Base-by-base conservation (phyloP, 2,888 invertebrate genomes). In the Iselma pallidipennis region DNA sequence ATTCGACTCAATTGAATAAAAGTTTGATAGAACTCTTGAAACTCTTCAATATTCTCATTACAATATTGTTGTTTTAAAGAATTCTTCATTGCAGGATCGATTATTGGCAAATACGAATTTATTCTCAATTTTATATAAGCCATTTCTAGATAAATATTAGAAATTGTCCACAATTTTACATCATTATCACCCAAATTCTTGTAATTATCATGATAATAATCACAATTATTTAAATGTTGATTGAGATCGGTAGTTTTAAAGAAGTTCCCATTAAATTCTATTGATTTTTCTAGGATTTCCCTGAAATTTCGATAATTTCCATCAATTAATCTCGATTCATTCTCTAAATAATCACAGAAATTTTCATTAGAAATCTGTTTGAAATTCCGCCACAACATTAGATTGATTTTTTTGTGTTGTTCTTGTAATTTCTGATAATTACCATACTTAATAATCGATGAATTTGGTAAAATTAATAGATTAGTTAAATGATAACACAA, bases 71-170 rank as follows among this genome's bases (percentile, higher is more conserved):
- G 84, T 81, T 92, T 92, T 0, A 95, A 79, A 0, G 87, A 83
- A 66, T 89, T 87, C 79, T 94, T 94, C 60, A 91, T 88, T 0
- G 93, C 88, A 0, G 95, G 95, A 83, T 97, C 97, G 4, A 96
- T 89, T 0, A 87, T 80, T 16, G 89, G 90, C 10, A 90, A 82
- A 76, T 87, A 85, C 0, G 87, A 83, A 74, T 88, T 85, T 4
- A 90, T 76, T 67, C 83, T 82, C 0, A 86, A 76, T 70, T 88
- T 85, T 0, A 88, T 67, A 19, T 86, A 78, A 67, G 88, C 88
- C 3, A 87, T 79, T 19, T 84, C 70, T 50, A 78, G 74, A 66
- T 79, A 79, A 21, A 76, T 57, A 63, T 77, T 76, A 4, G 77
- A 72, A 42, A 80, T 73, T 1, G 57, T 25, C 45, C 69, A 65